Evolutionary conservation across 1,140 invertebrate genomes (phyloP).

Genomic region (Tigriopus japonicus): DNA sequence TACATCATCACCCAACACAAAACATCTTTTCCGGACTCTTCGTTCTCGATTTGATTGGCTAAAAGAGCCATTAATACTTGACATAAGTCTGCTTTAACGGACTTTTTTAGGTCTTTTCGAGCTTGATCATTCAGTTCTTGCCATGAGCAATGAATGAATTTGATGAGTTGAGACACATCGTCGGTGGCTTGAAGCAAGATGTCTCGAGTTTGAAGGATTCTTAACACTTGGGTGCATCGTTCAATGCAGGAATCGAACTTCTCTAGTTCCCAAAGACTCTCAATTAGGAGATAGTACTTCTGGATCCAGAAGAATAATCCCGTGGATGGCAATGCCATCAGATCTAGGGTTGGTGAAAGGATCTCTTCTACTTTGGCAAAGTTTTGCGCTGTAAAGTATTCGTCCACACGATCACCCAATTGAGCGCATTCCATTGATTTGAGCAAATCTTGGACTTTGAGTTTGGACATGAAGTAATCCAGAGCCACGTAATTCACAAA

Average conservation of each 20-base stretch:
- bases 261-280: neutral
- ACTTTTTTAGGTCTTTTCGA: neutral
- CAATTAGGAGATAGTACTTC: neutral
- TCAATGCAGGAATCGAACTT: neutral
- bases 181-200: neutral
- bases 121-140: neutral
- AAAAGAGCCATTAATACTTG: neutral
- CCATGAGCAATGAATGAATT: neutral
- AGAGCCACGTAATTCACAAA: no score
- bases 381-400: no score
- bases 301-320: neutral
- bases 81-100: neutral
- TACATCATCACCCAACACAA: neutral
- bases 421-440: no score
- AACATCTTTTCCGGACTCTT: neutral
- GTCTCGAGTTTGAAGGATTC: neutral
- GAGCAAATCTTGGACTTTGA: no score
- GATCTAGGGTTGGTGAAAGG: no score
- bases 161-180: neutral
- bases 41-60: constrained; percentile 4
- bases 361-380: no score
- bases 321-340: no score
- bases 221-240: neutral
- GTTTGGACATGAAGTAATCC: no score
- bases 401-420: no score